Evolutionary conservation across 2,113 vertebrate genomes (phyloP), one percentile per base, ranked within the genome.

Genomic region (Rafetus swinhoei): DNA sequence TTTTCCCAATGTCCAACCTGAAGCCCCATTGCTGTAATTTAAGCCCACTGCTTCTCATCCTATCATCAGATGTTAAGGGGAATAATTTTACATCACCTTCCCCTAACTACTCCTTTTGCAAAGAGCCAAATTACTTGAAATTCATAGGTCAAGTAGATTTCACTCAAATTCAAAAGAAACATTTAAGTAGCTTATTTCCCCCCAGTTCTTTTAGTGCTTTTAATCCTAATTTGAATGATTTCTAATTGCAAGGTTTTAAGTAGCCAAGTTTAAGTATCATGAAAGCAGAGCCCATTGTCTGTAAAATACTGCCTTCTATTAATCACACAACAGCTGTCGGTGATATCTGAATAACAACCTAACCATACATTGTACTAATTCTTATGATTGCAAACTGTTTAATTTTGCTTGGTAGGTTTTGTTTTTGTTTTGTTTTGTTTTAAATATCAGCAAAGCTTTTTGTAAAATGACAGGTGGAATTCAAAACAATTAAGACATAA

Each of bases 401-500:
- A 95, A 95, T 97, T 97, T 97, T 88, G 89, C 93, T 97, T 96
- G 96, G 96, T 96, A 59, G 87, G 90, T n/a, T 53, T 27, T 19
- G 24, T 74, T 81, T 74, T 53, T 45, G 8, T 69, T 90, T 84
- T 82, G 84, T 45, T 45, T 45, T 45, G 45, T 45, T 45, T 45
- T 45, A 95, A 95, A 96, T 90, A 94, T 0, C 81, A 97, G 95
- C 92, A 95, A 96, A 97, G 96, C 92, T 95, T 98, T 95, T 93
- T 93, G 94, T 97, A 97, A 97, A 97, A 95, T 98, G 98, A 98
- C 97, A 97, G 96, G 95, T 96, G 96, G 97, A 98, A 98, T 97
- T 96, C 97, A 95, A 97, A 96, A 96, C 90, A 96, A 98, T 96
- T 90, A 97, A 98, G 97, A 98, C 95, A 90, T 95, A 97, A 97